These are phyloP conservation scores for Anaspis maculata DNA, from an alignment of 2,888 invertebrate genomes.

Conservation along the genomic window DNA sequence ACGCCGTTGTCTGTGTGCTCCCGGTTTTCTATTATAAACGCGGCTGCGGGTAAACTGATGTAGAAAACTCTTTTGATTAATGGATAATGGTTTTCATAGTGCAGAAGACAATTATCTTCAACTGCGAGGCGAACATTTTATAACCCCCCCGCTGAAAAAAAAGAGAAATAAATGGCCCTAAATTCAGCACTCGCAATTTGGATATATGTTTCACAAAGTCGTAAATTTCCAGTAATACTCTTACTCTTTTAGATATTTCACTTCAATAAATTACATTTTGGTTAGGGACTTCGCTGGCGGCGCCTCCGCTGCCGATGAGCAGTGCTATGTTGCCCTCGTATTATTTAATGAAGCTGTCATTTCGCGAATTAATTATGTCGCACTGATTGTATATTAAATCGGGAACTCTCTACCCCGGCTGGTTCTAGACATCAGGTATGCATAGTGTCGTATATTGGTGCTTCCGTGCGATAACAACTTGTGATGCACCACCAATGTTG, in stretches of 20 bases:
- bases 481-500: too few relatives aligned
- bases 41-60: too few relatives aligned
- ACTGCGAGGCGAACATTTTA: constrained; percentile 30
- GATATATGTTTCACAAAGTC: constrained; percentile 33
- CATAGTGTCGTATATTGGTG: too few relatives aligned
- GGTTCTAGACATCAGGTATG: too few relatives aligned
- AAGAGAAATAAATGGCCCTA: constrained; percentile 27
- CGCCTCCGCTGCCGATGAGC: not conserved
- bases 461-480: too few relatives aligned
- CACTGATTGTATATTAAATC: too few relatives aligned
- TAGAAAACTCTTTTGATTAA: constrained; percentile 29
- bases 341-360: constrained; percentile 31
- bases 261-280: constrained; percentile 28
- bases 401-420: too few relatives aligned
- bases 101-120: constrained; percentile 34
- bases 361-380: constrained; percentile 22
- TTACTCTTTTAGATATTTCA: constrained; percentile 25
- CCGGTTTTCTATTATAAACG: constrained; percentile 1
- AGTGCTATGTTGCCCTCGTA: constrained; percentile 20
- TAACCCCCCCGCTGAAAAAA: constrained; percentile 21
- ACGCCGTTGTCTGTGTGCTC: too few relatives aligned
- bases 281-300: too few relatives aligned
- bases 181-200: constrained; percentile 32
- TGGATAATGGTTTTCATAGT: constrained; percentile 28
- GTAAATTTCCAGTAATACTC: constrained; percentile 33